These are phyloP conservation scores for Peromyscus aztecus DNA, from an alignment of 2,797 vertebrate genomes.

Conservation along the genomic window DNA sequence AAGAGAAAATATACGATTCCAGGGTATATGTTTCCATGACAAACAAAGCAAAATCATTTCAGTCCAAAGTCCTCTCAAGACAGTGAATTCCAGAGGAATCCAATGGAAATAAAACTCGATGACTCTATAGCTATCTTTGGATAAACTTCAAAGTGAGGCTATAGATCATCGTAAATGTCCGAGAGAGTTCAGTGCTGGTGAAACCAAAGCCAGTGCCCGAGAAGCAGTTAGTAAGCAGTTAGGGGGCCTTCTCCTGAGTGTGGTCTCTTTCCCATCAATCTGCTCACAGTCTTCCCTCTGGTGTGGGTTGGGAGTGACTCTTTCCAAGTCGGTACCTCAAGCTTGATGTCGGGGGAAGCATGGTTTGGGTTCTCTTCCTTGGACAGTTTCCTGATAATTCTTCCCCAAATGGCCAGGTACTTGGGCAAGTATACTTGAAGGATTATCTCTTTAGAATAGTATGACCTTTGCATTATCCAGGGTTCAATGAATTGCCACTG, in stretches of 20 bases:
- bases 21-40: slow-evolving; percentile 58
- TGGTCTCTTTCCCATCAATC: slow-evolving; percentile 88
- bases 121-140: slow-evolving; percentile 87
- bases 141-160: slow-evolving; percentile 85
- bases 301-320: slow-evolving; percentile 76
- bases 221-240: slow-evolving; percentile 79
- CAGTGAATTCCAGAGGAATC: slow-evolving; percentile 82
- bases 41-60: slow-evolving; percentile 81
- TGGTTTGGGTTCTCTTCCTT: slow-evolving; percentile 72
- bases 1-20: slow-evolving; percentile 59
- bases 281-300: slow-evolving; percentile 64
- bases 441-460: slow-evolving; percentile 71
- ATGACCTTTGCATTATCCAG: slow-evolving; percentile 71
- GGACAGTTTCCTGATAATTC: slow-evolving; percentile 60
- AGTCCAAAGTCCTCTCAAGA: slow-evolving; percentile 81
- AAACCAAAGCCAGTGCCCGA: slow-evolving; percentile 81
- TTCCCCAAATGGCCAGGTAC: slow-evolving; percentile 56
- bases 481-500: slow-evolving; percentile 59
- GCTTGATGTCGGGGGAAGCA: slow-evolving; percentile 67
- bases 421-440: slow-evolving; percentile 46
- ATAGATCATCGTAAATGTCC: slow-evolving; percentile 86
- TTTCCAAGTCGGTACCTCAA: slow-evolving; percentile 77
- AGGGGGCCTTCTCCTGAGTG: slow-evolving; percentile 82
- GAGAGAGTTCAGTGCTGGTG: slow-evolving; percentile 81
- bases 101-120: slow-evolving; percentile 87